Base-by-base conservation (phyloP, 2,113 vertebrate species). In the Archocentrus centrarchus region DNA sequence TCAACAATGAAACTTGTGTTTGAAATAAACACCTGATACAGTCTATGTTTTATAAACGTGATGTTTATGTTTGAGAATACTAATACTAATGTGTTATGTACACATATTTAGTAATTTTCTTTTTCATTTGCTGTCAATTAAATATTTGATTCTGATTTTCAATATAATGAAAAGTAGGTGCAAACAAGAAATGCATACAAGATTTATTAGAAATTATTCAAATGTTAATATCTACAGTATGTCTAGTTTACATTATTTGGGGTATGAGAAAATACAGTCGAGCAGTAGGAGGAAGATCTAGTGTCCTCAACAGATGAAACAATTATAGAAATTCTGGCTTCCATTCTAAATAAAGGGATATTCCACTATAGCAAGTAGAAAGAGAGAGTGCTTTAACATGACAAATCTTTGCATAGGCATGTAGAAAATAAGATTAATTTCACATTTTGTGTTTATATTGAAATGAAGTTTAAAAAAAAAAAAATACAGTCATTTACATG, bases 331-430 rank as follows among this genome's bases (percentile, higher is more conserved):
- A 70, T 58, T 85, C 75, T 83, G 55, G 24, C 27, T 30, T 81
- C 7, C 50, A 50, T 77, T 41, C 68, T 75, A 75, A 85, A 80
- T 41, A 62, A 77, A 27, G 14, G 3, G 75, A 30, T 50, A 59
- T 59, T 62, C 6, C 11, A 75, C 57, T 75, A 82, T 15, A 64
- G 20, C 57, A 81, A 44, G 32, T 68, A 58, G 6, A 84, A 63
- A 62, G 22, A 63, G 5, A 18, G 11, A 0, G 24, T 66, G n/a
- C 15, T 80, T 61, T 35, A 79, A 77, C 32, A 80, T 70, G 30
- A 87, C 32, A 50, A 75, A 50, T 30, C 2, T 53, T 90, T 93
- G 90, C 92, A 94, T 91, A 94, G 84, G 41, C 18, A 80, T 62
- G 15, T 18, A 57, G 27, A 77, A 20, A 73, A 20, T 58, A 87